These are phyloP conservation scores for Antheraea pernyi DNA, from an alignment of 1,140 invertebrate genomes.

Conservation along the genomic window DNA sequence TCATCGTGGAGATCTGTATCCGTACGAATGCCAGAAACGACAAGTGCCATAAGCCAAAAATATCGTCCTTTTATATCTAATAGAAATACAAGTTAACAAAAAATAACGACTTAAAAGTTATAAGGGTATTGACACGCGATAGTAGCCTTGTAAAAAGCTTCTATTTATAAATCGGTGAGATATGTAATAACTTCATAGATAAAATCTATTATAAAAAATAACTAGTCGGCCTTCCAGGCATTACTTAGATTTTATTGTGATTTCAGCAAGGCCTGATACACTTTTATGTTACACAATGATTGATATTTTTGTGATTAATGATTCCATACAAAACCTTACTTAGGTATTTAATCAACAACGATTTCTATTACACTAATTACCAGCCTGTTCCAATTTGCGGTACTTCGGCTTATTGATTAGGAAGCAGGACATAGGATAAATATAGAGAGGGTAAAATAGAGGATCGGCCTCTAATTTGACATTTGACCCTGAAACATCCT, in stretches of 20 bases:
- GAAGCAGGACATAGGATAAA: too few relatives aligned
- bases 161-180: constrained; percentile 3
- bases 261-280: background rate
- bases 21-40: constrained; percentile 29
- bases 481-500: too few relatives aligned
- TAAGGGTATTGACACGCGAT: constrained; percentile 28
- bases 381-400: too few relatives aligned
- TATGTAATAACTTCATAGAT: background rate
- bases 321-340: too few relatives aligned
- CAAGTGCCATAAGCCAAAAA: constrained; percentile 22
- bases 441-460: too few relatives aligned
- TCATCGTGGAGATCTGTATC: constrained; percentile 36
- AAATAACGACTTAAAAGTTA: constrained; percentile 16
- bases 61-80: constrained; percentile 32
- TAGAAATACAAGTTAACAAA: constrained; percentile 23
- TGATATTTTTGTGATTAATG: too few relatives aligned
- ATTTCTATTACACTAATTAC: too few relatives aligned
- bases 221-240: background rate
- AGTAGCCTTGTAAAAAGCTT: constrained; percentile 20
- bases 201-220: background rate
- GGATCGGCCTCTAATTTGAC: too few relatives aligned
- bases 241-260: background rate
- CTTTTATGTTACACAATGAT: background rate
- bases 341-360: too few relatives aligned
- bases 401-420: too few relatives aligned